Conservation (phyloP, 1,140 invertebrate genomes). For the Drosophila littoralis region DNA sequence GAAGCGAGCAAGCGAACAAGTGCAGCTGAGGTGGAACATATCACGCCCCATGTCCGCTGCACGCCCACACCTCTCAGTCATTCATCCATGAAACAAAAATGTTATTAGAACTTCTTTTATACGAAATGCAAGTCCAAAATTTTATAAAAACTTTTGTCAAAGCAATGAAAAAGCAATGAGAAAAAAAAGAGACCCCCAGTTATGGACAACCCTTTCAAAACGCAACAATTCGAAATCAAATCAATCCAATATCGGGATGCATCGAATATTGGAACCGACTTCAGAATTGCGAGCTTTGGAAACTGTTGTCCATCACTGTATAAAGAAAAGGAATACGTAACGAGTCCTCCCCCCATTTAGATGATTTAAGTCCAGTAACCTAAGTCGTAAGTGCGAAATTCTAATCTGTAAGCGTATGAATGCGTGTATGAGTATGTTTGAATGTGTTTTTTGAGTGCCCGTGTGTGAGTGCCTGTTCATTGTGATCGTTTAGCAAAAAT, state of each 20-base stretch:
- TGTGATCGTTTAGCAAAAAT: constrained; percentile 82
- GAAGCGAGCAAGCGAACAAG: constrained; percentile 40
- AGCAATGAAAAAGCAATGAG: constrained; percentile 70
- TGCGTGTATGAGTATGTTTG: constrained; percentile 33
- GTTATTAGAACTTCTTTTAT: constrained; percentile 75
- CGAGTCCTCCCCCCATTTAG: constrained; percentile 37
- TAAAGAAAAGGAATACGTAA: constrained; percentile 51
- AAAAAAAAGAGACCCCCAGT: constrained; percentile 12
- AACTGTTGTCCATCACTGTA: constrained; percentile 13
- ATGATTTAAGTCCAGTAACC: constrained; percentile 30
- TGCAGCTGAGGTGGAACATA: constrained; percentile 38
- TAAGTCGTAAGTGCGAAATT: constrained; percentile 75
- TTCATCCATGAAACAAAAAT: constrained; percentile 79
- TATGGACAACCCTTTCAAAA: constrained; percentile 11
- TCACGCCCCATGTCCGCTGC: constrained; percentile 37
- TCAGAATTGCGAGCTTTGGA: constrained; percentile 4
- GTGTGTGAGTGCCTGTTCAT: constrained; percentile 61
- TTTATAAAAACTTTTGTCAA: constrained; percentile 79
- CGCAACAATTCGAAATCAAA: background rate
- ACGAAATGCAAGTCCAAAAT: constrained; percentile 80
- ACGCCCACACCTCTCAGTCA: constrained; percentile 76
- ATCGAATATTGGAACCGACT: background rate
- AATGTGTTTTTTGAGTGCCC: constrained; percentile 42
- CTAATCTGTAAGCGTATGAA: constrained; percentile 63
- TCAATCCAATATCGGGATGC: background rate